Percentiles rank a stretch among this genome's conserved stretches.
phyloP scores from a whole-genome alignment of 2,113 vertebrate species.

The Macroglossus sobrinus region DNA sequence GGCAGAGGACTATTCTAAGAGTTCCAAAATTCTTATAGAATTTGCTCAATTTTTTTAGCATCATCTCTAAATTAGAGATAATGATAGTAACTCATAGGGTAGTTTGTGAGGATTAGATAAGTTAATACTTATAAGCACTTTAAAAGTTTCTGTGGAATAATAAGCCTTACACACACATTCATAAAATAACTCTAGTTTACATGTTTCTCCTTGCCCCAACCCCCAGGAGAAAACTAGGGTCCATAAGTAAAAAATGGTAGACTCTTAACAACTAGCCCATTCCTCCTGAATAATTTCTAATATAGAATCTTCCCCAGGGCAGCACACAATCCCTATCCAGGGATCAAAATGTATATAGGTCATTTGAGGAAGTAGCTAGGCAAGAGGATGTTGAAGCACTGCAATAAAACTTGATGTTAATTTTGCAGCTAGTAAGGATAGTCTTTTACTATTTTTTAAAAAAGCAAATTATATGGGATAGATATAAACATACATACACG shows the following conservation, averaged over 20 bases:
- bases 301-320: background rate
- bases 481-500: background rate
- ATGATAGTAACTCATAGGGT: background rate
- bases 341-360: background rate
- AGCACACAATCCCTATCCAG: background rate
- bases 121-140: background rate
- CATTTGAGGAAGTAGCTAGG: background rate
- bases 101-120: background rate
- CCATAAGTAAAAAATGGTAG: background rate
- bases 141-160: background rate
- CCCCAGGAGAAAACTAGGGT: background rate
- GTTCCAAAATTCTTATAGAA: background rate
- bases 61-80: background rate
- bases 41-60: background rate
- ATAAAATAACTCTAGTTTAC: background rate
- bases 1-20: background rate
- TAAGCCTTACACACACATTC: background rate
- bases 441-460: background rate
- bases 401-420: background rate
- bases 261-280: background rate
- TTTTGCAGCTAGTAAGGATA: background rate
- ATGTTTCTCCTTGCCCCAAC: background rate
- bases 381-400: background rate
- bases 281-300: background rate
- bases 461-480: background rate